Evolutionary conservation across 2,113 vertebrate genomes (phyloP), one percentile per base, ranked within the genome.

Genomic region (Peromyscus leucopus): DNA sequence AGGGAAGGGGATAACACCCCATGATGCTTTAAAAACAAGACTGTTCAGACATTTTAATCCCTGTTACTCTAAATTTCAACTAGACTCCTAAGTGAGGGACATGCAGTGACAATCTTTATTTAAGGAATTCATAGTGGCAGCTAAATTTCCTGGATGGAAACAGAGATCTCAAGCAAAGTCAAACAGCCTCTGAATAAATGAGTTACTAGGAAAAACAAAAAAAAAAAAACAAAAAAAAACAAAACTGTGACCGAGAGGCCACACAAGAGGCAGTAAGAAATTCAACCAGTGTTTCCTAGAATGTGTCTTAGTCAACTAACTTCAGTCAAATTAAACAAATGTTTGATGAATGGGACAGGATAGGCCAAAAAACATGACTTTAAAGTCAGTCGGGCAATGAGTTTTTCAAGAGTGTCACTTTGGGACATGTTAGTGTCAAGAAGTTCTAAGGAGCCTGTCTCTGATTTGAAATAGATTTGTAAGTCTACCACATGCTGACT

Each of bases 181-280:
- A 78, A 93, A 46, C 39, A 96, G 24, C 55, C 48, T 93, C 85
- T 42, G 75, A 75, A 84, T 89, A 21, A 89, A 91, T 72, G 63
- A 92, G 65, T 93, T 91, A 92, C 61, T 71, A 65, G 3, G 82
- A 91, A 87, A 94, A 74, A 42, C 42, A 42, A 86, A 91, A 87
- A 94, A 42, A 42, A 42, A 42, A 42, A 3, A 42, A 42, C 3
- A 42, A 42, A 42, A 42, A 42, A 42, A 42, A 42, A 42, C 2
- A 74, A 72, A 96, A 94, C 1, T 75, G 61, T 93, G n/a, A 90
- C 26, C 39, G 71, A 93, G 80, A 96, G 63, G 79, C 88, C 93
- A 96, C 80, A n/a, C 94, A 96, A 89, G 75, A 88, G 86, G 91
- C 89, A 84, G 12, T 51, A 71, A 59, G 94, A 92, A 94, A 91